Evolutionary conservation across 2,797 vertebrate species (phyloP).

Genomic region (Paratrypauchen microcephalus): DNA sequence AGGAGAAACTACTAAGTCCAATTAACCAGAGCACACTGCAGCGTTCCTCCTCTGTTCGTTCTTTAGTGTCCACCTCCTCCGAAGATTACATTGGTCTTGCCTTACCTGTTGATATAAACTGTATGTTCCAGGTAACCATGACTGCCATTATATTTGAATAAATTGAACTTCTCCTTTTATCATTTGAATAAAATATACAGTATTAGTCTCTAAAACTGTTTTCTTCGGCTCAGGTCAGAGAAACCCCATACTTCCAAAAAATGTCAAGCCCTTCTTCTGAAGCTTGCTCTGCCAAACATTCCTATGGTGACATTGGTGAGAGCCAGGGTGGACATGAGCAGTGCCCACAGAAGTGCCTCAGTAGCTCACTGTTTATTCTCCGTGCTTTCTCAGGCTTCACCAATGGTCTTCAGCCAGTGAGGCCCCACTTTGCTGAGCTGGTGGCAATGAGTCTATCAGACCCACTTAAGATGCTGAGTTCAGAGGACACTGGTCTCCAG

Average conservation of each 20-base stretch:
- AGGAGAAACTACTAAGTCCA: constrained; percentile 89
- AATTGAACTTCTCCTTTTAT: too few species aligned
- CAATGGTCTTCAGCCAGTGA: constrained; percentile 65
- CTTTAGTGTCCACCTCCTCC: constrained; percentile 86
- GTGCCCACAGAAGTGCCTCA: not conserved
- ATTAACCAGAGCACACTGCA: constrained; percentile 89
- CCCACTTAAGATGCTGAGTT: constrained; percentile 80
- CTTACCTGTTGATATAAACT: constrained; percentile 86
- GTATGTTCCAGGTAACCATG: constrained; percentile 83
- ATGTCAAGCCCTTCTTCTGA: constrained; percentile 81
- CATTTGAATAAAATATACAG: not conserved
- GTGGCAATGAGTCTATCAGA: constrained; percentile 81
- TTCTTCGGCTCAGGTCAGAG: constrained; percentile 71
- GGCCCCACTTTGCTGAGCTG: constrained; percentile 78
- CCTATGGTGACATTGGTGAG: constrained; percentile 80
- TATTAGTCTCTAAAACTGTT: not conserved
- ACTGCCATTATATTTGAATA: not conserved
- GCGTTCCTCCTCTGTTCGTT: constrained; percentile 88
- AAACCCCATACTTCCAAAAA: constrained; percentile 87
- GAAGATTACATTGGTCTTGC: constrained; percentile 91
- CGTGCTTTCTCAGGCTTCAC: constrained; percentile 71
- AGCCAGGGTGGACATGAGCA: not conserved
- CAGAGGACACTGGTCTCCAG: constrained; percentile 87
- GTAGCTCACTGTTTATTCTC: constrained; percentile 30
- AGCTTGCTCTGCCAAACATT: constrained; percentile 56